Evolutionary conservation across 2,113 vertebrate species (phyloP).

Genomic region (Petroica traversi): DNA sequence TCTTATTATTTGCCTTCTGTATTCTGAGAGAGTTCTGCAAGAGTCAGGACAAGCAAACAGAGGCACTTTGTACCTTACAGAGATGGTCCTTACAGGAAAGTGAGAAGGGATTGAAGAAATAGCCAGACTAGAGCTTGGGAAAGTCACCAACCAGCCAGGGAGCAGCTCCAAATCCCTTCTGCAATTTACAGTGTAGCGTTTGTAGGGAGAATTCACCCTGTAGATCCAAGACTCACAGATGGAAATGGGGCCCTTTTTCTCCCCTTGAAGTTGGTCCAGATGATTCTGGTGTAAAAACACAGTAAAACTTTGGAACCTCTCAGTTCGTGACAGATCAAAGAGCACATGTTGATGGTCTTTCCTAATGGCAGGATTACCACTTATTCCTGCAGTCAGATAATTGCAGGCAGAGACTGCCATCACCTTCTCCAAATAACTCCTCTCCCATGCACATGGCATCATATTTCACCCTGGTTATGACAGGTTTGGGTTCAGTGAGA

Average conservation of each 20-base stretch:
- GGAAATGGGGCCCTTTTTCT: background rate
- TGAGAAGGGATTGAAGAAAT: background rate
- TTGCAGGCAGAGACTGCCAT: background rate
- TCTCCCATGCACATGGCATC: background rate
- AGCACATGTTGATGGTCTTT: background rate
- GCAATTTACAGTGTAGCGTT: background rate
- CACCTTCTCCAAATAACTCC: background rate
- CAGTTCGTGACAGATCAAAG: background rate
- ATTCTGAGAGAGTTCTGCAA: background rate
- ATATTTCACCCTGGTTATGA: background rate
- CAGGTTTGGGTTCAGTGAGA: background rate
- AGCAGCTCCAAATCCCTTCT: background rate
- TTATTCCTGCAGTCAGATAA: background rate
- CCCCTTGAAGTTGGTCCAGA: background rate
- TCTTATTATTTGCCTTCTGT: background rate
- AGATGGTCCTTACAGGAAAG: background rate
- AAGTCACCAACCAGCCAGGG: background rate
- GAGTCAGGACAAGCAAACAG: background rate
- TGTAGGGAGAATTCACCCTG: background rate
- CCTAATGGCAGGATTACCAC: background rate
- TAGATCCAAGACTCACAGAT: background rate
- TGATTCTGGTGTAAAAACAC: background rate
- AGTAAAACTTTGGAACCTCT: background rate
- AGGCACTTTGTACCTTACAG: background rate
- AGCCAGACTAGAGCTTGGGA: background rate